Evolutionary conservation across 2,113 vertebrate species (phyloP).

Genomic region (Catharus fuscescens): DNA sequence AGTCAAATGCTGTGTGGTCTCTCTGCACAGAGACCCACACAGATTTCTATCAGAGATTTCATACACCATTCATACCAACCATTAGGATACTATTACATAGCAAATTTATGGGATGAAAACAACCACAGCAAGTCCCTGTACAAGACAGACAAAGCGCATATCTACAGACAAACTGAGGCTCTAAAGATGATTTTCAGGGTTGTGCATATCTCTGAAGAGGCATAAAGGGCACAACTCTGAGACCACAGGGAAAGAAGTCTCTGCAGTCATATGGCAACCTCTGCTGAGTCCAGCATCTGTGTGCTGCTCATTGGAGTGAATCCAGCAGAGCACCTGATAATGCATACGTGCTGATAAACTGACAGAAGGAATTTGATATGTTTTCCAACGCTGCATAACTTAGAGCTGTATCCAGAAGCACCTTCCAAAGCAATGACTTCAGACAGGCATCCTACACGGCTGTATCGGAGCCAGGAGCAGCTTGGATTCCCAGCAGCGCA

Average conservation of each 20-base stretch:
- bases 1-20: not conserved
- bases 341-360: not conserved
- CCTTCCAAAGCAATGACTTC: constrained; percentile 42
- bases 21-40: not conserved
- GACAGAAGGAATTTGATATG: not conserved
- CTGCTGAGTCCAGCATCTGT: not conserved
- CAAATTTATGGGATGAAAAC: not conserved
- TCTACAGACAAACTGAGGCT: not conserved
- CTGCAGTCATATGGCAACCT: not conserved
- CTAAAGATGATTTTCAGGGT: not conserved
- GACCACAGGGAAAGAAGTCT: not conserved
- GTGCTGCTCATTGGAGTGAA: not conserved
- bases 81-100: not conserved
- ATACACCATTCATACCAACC: not conserved
- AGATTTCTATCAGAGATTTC: not conserved
- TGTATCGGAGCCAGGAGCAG: constrained; percentile 55
- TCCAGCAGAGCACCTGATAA: not conserved
- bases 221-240: not conserved
- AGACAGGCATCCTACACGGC: not conserved
- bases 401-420: not conserved
- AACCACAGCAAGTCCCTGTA: not conserved
- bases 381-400: not conserved
- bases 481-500: constrained; percentile 27
- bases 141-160: not conserved
- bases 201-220: not conserved